Percentiles rank a stretch among this genome's conserved stretches.
Evolutionary conservation across 2,113 vertebrate genomes (phyloP).

Genomic region (Gymnobelideus leadbeateri): DNA sequence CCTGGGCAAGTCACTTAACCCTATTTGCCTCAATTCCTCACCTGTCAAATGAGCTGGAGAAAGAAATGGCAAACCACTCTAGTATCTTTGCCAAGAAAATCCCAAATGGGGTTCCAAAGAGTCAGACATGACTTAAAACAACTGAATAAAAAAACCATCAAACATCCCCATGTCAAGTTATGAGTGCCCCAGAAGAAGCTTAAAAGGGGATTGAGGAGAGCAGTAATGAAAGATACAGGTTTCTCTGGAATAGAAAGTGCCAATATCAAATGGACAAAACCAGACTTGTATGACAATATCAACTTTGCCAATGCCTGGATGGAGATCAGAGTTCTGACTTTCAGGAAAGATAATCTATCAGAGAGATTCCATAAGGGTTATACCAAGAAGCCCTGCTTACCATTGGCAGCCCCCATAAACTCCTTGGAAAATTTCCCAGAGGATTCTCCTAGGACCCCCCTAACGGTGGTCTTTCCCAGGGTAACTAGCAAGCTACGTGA

Average conservation of each 20-base stretch:
- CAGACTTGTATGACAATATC: not conserved
- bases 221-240: not conserved
- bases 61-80: not conserved
- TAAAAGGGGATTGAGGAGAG: not conserved
- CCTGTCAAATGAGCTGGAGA: not conserved
- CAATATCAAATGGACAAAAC: not conserved
- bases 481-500: not conserved
- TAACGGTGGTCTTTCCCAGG: not conserved
- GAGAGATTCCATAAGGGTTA: conserved; percentile 27
- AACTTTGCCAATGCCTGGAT: not conserved
- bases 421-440: not conserved
- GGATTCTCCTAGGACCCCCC: not conserved
- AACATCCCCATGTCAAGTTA: not conserved
- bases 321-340: not conserved
- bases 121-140: not conserved
- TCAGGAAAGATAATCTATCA: conserved; percentile 62
- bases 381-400: conserved; percentile 8
- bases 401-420: not conserved
- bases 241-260: not conserved
- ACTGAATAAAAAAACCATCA: not conserved
- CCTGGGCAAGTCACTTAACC: not conserved
- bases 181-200: not conserved
- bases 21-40: not conserved
- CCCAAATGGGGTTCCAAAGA: not conserved
- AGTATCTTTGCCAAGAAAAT: not conserved